Percentiles rank a stretch among this genome's conserved stretches.
Conservation (phyloP, 1,140 invertebrate genomes). For the Aricia agestis region DNA sequence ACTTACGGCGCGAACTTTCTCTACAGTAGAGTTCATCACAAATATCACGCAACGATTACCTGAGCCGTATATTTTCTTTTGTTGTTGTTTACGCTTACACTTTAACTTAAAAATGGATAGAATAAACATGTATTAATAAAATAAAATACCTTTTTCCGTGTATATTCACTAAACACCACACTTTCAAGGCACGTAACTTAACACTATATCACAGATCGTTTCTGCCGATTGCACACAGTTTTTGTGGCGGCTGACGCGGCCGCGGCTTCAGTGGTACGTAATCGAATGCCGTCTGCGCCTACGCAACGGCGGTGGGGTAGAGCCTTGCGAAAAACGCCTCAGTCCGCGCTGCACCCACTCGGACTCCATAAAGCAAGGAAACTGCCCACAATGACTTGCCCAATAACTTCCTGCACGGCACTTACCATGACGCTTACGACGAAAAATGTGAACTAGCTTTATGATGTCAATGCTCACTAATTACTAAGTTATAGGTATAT, state of each 20-base stretch:
- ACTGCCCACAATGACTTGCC: constrained; percentile 31
- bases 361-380: constrained; percentile 32
- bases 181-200: constrained; percentile 49
- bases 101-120: too few relatives aligned
- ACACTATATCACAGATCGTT: constrained; percentile 70
- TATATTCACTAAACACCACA: constrained; percentile 27
- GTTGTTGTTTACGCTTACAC: background rate
- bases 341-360: constrained; percentile 41
- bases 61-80: background rate
- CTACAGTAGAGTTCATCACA: background rate
- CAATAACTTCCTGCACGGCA: constrained; percentile 30
- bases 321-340: constrained; percentile 67
- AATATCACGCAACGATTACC: background rate
- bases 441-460: background rate
- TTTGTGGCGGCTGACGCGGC: constrained; percentile 36
- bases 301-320: constrained; percentile 48
- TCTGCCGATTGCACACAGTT: constrained; percentile 55
- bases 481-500: too few relatives aligned
- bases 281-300: constrained; percentile 32
- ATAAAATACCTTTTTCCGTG: constrained; percentile 13
- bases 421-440: constrained; percentile 14
- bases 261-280: constrained; percentile 45
- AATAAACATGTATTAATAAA: too few relatives aligned
- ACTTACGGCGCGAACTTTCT: constrained; percentile 8
- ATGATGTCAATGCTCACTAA: too few relatives aligned